Conservation (phyloP, 2,888 invertebrate species). For the Bembecia ichneumoniformis region DNA sequence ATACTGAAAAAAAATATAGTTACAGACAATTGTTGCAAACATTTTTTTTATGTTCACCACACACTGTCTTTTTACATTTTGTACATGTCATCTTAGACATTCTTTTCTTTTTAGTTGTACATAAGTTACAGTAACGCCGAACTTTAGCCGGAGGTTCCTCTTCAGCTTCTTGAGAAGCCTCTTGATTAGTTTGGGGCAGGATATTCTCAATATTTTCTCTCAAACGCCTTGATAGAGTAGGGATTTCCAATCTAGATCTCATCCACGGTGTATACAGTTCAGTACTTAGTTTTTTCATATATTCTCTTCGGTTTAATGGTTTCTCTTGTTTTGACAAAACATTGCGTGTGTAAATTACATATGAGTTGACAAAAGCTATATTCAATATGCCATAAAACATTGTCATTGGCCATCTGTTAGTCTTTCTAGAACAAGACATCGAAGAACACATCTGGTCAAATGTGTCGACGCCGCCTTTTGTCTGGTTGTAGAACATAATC, state of each 20-base stretch:
- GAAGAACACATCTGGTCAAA: conserved; percentile 16
- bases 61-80: no score
- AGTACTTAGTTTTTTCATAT: conserved; percentile 7
- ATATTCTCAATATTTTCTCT: conserved; percentile 5
- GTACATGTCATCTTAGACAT: no score
- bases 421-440: conserved; percentile 15
- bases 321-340: conserved; percentile 9
- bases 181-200: conserved; percentile 3
- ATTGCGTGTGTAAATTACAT: conserved; percentile 12
- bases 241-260: conserved; percentile 3
- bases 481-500: conserved; percentile 16
- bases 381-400: conserved; percentile 10
- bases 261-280: conserved; percentile 7
- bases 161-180: conserved; percentile 4
- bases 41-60: no score
- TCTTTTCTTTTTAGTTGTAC: conserved; percentile 8
- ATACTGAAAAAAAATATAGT: no score
- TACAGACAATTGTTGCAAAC: no score
- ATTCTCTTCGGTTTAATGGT: conserved; percentile 9
- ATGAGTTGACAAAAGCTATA: conserved; percentile 14
- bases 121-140: conserved; percentile 7
- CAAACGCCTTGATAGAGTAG: conserved; percentile 5
- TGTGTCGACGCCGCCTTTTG: conserved; percentile 18
- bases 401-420: conserved; percentile 13
- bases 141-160: conserved; percentile 8